Percentiles rank a stretch among this genome's conserved stretches.
Conservation (phyloP, 2,113 vertebrate species). For the Colinus virginianus region DNA sequence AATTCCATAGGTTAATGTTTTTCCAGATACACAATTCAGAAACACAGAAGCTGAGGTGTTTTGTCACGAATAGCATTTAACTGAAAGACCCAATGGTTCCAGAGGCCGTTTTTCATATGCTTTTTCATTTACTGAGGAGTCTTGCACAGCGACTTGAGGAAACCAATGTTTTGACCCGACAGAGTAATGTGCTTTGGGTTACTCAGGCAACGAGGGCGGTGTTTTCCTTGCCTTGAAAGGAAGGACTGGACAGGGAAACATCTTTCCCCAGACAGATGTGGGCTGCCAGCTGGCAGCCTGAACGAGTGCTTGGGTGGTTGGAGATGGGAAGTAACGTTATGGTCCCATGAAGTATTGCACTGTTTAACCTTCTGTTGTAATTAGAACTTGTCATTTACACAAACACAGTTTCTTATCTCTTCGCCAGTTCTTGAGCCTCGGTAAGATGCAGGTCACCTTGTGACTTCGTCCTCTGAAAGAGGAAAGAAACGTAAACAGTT, state of each 20-base stretch:
- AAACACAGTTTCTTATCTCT: slow-evolving; percentile 28
- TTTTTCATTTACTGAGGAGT: neutral
- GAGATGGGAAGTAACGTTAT: neutral
- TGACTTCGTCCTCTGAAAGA: slow-evolving; percentile 27
- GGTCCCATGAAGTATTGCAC: neutral
- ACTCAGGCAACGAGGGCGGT: fast-evolving
- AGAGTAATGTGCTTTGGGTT: neutral
- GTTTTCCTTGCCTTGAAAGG: neutral
- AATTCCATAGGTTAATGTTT: neutral
- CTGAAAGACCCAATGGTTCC: neutral
- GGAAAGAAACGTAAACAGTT: neutral
- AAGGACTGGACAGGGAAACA: neutral
- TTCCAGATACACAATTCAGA: neutral
- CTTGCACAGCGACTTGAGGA: neutral
- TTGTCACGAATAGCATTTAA: neutral
- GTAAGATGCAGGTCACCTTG: slow-evolving; percentile 35
- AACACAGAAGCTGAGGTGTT: neutral
- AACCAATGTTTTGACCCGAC: neutral
- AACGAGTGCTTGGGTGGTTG: fast-evolving
- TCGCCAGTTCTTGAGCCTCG: neutral
- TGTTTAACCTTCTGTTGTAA: neutral
- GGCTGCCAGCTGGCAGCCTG: neutral
- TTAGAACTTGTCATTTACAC: neutral
- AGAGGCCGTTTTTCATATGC: neutral
- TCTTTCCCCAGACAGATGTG: neutral